Evolutionary conservation across 2,888 invertebrate species (phyloP), one percentile per base, ranked within the genome.

Genomic region (Oscheius onirici): DNA sequence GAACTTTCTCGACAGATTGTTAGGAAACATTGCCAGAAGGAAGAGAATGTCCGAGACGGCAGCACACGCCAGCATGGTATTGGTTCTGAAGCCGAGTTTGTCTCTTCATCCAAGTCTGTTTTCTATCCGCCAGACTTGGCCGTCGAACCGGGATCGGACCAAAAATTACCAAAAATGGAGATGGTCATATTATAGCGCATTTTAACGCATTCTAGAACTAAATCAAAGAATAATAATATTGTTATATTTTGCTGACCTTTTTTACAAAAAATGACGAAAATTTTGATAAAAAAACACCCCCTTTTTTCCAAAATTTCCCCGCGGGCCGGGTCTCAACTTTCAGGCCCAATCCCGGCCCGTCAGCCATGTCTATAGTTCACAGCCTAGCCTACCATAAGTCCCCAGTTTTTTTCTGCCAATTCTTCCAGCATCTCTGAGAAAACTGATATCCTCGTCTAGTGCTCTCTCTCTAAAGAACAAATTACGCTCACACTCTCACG

Each of bases 1-100:
- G 15, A 22, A 28, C 10, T 51, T 61, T 49, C 70, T 70, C 20
- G 80, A 76, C 57, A 82, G 24, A 40, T 82, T 77, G 49, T 81
- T 76, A 2, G 81, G 82, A 43, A 71, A 67, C 77, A 82, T 78
- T 10, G 57, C 70, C 40, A 78, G 20, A 2, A 82, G 72, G 28
- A 79, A 80, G 10, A 82, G 55, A 13, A 82, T 81, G 46, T 82
- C 82, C 11, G 77, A 75, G 26, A 79, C 66, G 2, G 81, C 79
- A 28, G 80, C 81, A 11, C 74, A 67, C 0, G 81, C 80, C 11
- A 82, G 67, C 63, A 82, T 72, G 15, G 70, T 78, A 63, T 82
- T 82, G 22, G 80, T 78, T 44, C 82, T 82, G 69, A 26, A 75
- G 70, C 66, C 28, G 51, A 28, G 26, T 22, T 6, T 6, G 5